phyloP scores from a whole-genome alignment of 1,140 invertebrate genomes.

The Drosophila arawakana region DNA sequence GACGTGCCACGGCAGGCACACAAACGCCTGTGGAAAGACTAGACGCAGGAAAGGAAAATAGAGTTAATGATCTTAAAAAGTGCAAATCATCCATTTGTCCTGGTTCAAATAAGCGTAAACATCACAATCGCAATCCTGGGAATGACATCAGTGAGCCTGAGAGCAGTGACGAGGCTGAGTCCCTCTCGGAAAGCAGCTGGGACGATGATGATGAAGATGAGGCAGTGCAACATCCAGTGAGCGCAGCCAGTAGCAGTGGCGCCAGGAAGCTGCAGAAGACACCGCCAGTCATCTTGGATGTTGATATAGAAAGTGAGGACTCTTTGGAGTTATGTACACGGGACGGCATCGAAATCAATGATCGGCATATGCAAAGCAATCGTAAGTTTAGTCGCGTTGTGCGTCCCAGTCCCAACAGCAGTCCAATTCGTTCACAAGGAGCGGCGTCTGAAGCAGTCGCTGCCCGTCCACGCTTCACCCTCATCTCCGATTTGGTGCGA shows the following conservation, averaged over 20 bases:
- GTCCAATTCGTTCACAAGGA: conserved; percentile 14
- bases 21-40: conserved; percentile 46
- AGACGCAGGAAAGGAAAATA: conserved; percentile 48
- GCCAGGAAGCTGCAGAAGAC: conserved; percentile 49
- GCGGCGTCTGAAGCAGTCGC: neutral
- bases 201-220: conserved; percentile 3
- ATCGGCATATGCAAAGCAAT: conserved; percentile 67
- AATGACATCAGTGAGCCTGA: neutral
- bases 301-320: conserved; percentile 58
- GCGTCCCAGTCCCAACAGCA: conserved; percentile 25
- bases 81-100: conserved; percentile 8
- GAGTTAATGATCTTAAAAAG: conserved; percentile 9
- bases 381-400: conserved; percentile 72
- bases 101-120: conserved; percentile 1
- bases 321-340: conserved; percentile 26
- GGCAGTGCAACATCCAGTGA: neutral
- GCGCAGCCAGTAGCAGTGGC: neutral
- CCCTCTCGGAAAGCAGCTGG: conserved; percentile 18
- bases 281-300: conserved; percentile 63
- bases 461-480: conserved; percentile 61
- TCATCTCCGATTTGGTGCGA: conserved; percentile 64
- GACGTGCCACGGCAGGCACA: conserved; percentile 57
- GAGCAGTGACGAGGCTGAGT: neutral
- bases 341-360: conserved; percentile 63
- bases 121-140: neutral